These are phyloP conservation scores for Thumatha senex DNA, from an alignment of 2,888 invertebrate genomes.

Conservation along the genomic window DNA sequence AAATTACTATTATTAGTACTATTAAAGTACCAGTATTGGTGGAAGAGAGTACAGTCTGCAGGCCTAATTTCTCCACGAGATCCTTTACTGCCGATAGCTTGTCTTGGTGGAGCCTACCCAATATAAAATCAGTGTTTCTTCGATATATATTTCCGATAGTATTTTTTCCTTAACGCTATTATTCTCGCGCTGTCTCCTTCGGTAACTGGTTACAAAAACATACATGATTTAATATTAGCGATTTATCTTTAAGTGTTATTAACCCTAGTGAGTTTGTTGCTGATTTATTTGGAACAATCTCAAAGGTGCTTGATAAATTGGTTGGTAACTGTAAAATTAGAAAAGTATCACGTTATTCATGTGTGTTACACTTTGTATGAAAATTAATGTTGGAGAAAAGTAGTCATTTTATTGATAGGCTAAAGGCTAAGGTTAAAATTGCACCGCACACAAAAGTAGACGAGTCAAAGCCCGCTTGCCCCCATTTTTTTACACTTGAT, in stretches of 20 bases:
- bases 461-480: no score
- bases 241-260: constrained; percentile 13
- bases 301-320: constrained; percentile 13
- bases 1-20: no score
- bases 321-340: constrained; percentile 9
- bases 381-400: neutral
- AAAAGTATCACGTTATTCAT: neutral
- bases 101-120: no score
- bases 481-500: no score
- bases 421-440: no score
- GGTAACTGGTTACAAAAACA: constrained; percentile 12
- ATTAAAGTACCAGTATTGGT: no score
- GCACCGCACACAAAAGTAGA: no score
- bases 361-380: neutral
- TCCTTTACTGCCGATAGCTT: no score
- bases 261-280: constrained; percentile 7
- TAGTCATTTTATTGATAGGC: neutral
- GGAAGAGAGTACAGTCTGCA: no score
- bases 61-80: no score
- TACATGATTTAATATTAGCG: constrained; percentile 6
- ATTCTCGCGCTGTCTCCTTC: neutral
- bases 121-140: no score
- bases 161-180: neutral
- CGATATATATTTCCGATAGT: no score
- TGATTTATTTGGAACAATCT: constrained; percentile 9